These are phyloP conservation scores for Rhinogobio ventralis DNA, from an alignment of 2,797 vertebrate genomes.

Conservation along the genomic window DNA sequence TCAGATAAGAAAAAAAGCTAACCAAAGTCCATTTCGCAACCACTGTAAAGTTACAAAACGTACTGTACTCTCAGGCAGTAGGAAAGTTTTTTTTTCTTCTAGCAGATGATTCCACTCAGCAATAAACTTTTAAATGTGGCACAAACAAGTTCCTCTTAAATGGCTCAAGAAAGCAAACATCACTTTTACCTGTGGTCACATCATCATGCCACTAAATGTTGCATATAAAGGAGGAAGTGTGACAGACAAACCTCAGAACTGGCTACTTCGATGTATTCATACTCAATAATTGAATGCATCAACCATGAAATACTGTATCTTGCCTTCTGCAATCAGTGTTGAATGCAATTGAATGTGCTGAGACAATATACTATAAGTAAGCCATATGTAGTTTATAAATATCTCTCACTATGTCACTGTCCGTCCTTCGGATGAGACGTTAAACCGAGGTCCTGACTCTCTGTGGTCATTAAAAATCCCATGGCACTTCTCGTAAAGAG, in stretches of 20 bases:
- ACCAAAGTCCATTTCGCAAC: conserved; percentile 74
- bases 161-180: conserved; percentile 20
- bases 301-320: neutral
- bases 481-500: too few relatives aligned
- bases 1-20: conserved; percentile 67
- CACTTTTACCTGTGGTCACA: conserved; percentile 7
- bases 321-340: neutral
- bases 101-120: conserved; percentile 48
- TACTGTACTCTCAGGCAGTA: conserved; percentile 73
- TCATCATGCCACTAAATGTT: conserved; percentile 1
- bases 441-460: too few relatives aligned
- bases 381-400: neutral
- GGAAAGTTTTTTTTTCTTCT: conserved; percentile 43
- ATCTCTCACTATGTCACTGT: too few relatives aligned
- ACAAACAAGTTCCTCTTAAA: conserved; percentile 69
- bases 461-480: too few relatives aligned
- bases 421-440: too few relatives aligned
- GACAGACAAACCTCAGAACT: neutral
- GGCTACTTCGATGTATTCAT: neutral
- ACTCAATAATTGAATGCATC: neutral
- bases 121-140: conserved; percentile 60
- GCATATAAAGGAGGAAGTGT: conserved; percentile 4
- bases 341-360: neutral
- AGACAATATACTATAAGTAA: too few relatives aligned
- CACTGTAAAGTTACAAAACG: conserved; percentile 74